These are phyloP conservation scores for Hirudinaria manillensis DNA, from an alignment of 2,888 invertebrate genomes.

Conservation along the genomic window DNA sequence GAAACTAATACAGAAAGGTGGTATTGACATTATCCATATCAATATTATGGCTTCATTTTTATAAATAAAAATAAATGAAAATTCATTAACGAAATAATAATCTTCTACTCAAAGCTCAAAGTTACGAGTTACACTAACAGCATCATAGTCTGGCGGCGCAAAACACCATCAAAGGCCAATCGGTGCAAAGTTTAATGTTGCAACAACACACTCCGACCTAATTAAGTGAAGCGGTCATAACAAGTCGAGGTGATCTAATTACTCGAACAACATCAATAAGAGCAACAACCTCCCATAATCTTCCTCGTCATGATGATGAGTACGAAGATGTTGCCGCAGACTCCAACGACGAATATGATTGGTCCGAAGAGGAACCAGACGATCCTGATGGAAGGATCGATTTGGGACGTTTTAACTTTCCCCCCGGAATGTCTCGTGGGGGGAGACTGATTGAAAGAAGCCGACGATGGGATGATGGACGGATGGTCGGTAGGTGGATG, in stretches of 20 bases:
- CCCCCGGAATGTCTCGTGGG: neutral
- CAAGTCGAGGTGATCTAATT: neutral
- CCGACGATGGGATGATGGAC: neutral
- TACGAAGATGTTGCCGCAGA: conserved; percentile 39
- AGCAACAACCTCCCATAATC: conserved; percentile 32
- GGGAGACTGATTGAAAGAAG: neutral
- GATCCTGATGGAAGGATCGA: conserved; percentile 2
- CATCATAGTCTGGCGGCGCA: too few species aligned
- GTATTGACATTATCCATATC: too few species aligned
- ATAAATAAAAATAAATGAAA: too few species aligned
- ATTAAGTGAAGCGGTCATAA: neutral
- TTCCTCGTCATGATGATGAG: conserved; percentile 38
- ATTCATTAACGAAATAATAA: too few species aligned
- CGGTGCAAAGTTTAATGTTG: too few species aligned
- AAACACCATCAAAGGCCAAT: too few species aligned
- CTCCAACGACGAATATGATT: conserved; percentile 38
- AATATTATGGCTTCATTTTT: too few species aligned
- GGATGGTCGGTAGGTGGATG: too few species aligned
- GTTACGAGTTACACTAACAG: too few species aligned
- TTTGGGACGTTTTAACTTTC: neutral
- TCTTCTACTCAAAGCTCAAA: too few species aligned
- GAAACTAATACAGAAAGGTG: too few species aligned
- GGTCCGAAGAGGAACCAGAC: conserved; percentile 39
- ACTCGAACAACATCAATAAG: neutral
- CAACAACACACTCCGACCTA: neutral